Evolutionary conservation across 2,888 invertebrate species (phyloP).

Genomic region (Rutpela maculata): DNA sequence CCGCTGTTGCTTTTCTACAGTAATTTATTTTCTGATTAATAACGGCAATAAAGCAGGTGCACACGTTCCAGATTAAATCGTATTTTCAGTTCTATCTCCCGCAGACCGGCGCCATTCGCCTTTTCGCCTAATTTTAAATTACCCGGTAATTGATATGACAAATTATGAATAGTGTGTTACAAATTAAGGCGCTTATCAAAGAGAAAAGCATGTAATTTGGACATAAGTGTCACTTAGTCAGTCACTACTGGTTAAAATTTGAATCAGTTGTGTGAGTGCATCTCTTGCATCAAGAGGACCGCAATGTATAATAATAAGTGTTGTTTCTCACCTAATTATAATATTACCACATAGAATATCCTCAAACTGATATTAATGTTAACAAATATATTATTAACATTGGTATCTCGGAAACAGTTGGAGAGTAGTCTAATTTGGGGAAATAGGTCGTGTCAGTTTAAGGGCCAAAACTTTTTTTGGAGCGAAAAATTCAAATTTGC

Average conservation of each 20-base stretch:
- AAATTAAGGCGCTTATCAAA: slow-evolving; percentile 31
- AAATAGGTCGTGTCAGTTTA: too few relatives aligned
- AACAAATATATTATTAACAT: too few relatives aligned
- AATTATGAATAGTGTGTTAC: slow-evolving; percentile 44
- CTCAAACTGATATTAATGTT: too few relatives aligned
- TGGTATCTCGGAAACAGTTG: too few relatives aligned
- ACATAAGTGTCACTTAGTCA: slow-evolving; percentile 31
- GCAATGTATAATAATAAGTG: neutral
- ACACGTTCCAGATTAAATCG: slow-evolving; percentile 67
- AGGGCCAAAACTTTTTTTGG: too few relatives aligned
- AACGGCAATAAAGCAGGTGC: slow-evolving; percentile 69
- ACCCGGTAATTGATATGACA: slow-evolving; percentile 49
- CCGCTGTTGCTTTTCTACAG: slow-evolving; percentile 64
- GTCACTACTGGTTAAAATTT: neutral
- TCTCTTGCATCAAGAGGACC: neutral
- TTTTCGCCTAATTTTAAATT: slow-evolving; percentile 51
- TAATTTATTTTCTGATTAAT: slow-evolving; percentile 70
- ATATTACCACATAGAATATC: too few relatives aligned
- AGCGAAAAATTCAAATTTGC: too few relatives aligned
- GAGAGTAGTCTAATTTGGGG: too few relatives aligned
- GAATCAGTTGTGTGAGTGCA: neutral
- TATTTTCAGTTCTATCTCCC: slow-evolving; percentile 61
- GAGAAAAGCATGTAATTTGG: slow-evolving; percentile 23
- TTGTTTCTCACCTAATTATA: too few relatives aligned
- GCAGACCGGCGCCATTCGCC: slow-evolving; percentile 41